phyloP scores from a whole-genome alignment of 2,888 invertebrate genomes.

The Macrostomum cliftonense region DNA sequence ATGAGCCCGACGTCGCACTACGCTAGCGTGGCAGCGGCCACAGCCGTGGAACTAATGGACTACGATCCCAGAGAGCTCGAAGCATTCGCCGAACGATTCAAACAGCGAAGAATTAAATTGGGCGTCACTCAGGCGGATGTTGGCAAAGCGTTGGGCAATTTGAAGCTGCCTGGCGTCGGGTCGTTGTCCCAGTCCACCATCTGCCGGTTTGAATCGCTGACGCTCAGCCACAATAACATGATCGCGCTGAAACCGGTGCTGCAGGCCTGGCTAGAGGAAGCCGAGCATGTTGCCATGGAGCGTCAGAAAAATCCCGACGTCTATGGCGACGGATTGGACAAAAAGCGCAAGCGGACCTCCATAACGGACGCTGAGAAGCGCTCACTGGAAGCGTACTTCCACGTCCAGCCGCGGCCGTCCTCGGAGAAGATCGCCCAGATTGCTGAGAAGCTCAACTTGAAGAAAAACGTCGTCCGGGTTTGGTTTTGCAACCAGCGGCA shows the following conservation, averaged over 20 bases:
- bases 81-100: slow-evolving; percentile 97
- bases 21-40: too few relatives aligned
- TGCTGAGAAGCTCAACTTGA: slow-evolving; percentile 92
- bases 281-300: slow-evolving; percentile 43
- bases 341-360: slow-evolving; percentile 90
- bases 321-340: slow-evolving; percentile 45
- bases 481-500: slow-evolving; percentile 99
- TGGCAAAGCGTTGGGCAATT: slow-evolving; percentile 85
- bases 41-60: slow-evolving; percentile 20
- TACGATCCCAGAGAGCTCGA: slow-evolving; percentile 64
- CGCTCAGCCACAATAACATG: slow-evolving; percentile 98
- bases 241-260: slow-evolving; percentile 95
- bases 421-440: slow-evolving; percentile 99
- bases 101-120: slow-evolving; percentile 90
- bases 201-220: slow-evolving; percentile 92
- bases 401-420: slow-evolving; percentile 89
- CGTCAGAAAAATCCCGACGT: slow-evolving; percentile 19
- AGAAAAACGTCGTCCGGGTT: slow-evolving; percentile 97
- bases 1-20: too few relatives aligned
- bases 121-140: slow-evolving; percentile 97
- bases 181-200: slow-evolving; percentile 95
- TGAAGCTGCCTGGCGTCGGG: slow-evolving; percentile 93
- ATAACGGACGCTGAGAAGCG: slow-evolving; percentile 94
- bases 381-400: slow-evolving; percentile 90
- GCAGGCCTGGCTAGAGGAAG: slow-evolving; percentile 92